A percentile compares a stretch with the other conserved stretches of the same genome.
phyloP scores from a whole-genome alignment of 2,888 invertebrate genomes.

The Erebia epiphron region DNA sequence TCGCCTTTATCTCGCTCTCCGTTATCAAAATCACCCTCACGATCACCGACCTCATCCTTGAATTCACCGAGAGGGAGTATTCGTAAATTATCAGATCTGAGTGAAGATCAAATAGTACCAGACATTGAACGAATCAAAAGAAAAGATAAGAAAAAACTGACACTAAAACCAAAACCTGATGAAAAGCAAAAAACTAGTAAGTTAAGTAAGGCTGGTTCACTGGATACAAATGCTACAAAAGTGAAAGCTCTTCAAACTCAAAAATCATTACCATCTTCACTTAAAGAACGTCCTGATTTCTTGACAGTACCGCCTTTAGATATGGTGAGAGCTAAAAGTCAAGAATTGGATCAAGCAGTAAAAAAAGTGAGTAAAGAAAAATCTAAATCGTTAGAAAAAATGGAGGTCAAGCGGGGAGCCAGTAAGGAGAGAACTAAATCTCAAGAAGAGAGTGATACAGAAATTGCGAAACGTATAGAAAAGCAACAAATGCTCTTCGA shows the following conservation, averaged over 20 bases:
- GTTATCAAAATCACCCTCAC: slow-evolving; percentile 76
- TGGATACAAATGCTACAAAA: slow-evolving; percentile 76
- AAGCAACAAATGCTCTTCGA: slow-evolving; percentile 90
- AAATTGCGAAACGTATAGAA: slow-evolving; percentile 88
- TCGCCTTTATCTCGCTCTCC: slow-evolving; percentile 78
- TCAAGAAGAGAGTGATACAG: slow-evolving; percentile 88
- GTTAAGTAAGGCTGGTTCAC: slow-evolving; percentile 76
- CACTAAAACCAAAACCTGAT: slow-evolving; percentile 72
- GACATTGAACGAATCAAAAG: slow-evolving; percentile 78
- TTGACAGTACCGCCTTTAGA: slow-evolving; percentile 80
- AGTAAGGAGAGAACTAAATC: slow-evolving; percentile 88
- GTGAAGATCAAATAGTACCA: slow-evolving; percentile 79
- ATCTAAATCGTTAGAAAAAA: slow-evolving; percentile 86
- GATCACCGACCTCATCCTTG: slow-evolving; percentile 79
- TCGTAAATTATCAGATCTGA: slow-evolving; percentile 76
- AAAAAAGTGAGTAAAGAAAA: slow-evolving; percentile 84
- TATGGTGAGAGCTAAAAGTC: slow-evolving; percentile 84
- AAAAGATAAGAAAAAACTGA: slow-evolving; percentile 75
- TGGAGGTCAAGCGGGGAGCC: slow-evolving; percentile 81
- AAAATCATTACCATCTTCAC: slow-evolving; percentile 81
- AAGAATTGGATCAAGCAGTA: slow-evolving; percentile 82
- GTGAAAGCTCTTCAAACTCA: slow-evolving; percentile 76
- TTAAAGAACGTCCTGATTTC: slow-evolving; percentile 79
- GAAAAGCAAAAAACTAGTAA: slow-evolving; percentile 71
- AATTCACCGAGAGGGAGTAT: slow-evolving; percentile 80